Evolutionary conservation across 2,797 vertebrate genomes (phyloP).

Genomic region (Coranthus polyacanthus): DNA sequence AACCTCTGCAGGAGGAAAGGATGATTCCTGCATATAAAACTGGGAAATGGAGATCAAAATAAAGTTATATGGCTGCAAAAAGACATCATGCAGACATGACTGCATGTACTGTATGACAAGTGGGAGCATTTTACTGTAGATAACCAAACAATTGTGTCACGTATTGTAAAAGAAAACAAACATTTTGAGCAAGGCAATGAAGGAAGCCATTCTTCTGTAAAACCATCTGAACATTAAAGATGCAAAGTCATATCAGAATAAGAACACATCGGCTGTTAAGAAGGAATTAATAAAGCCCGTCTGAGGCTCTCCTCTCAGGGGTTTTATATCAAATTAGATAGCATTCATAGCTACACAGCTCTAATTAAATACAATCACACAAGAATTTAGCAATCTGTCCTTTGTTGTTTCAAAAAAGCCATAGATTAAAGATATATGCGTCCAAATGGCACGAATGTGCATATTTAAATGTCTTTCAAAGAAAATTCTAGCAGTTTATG

Average conservation of each 20-base stretch:
- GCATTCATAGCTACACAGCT: constrained; percentile 4
- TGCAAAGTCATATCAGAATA: constrained; percentile 5
- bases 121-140: not conserved
- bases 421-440: too few relatives aligned
- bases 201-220: not conserved
- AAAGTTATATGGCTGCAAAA: constrained; percentile 22
- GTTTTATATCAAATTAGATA: constrained; percentile 34
- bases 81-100: constrained; percentile 17
- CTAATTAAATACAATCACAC: constrained; percentile 27
- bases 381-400: constrained; percentile 23
- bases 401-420: not conserved
- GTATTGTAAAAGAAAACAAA: not conserved
- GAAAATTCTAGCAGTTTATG: too few relatives aligned
- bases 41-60: constrained; percentile 37
- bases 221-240: not conserved
- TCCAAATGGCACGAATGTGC: too few relatives aligned
- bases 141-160: not conserved
- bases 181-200: not conserved
- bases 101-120: not conserved
- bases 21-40: constrained; percentile 57
- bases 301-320: not conserved
- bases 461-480: too few relatives aligned
- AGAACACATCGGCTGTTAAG: constrained; percentile 19
- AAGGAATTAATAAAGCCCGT: constrained; percentile 27
- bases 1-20: constrained; percentile 57